A percentile compares a stretch with the other conserved stretches of the same genome.
These are phyloP conservation scores for Elachura formosa DNA, from an alignment of 2,113 vertebrate species.

Conservation along the genomic window DNA sequence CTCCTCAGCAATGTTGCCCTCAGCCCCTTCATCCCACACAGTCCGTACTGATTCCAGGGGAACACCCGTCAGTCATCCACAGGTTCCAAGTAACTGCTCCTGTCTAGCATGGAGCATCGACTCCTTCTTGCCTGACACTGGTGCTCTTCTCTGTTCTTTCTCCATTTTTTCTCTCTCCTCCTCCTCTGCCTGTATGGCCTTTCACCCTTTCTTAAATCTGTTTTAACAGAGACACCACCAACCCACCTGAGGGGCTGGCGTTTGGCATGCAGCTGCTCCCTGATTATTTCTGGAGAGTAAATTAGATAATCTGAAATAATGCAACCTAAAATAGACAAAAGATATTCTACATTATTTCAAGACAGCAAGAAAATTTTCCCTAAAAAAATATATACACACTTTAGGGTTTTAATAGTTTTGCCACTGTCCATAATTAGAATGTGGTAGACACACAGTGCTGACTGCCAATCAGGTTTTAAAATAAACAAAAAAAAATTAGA, in stretches of 20 bases:
- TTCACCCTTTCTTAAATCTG: neutral
- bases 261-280: neutral
- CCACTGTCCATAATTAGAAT: neutral
- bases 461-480: neutral
- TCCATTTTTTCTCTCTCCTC: neutral
- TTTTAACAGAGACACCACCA: neutral
- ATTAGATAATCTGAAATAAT: neutral
- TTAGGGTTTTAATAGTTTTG: neutral
- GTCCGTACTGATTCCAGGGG: no score
- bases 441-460: neutral
- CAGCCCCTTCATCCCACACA: neutral
- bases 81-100: neutral
- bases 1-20: neutral
- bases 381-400: neutral
- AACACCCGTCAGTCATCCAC: neutral
- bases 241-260: neutral
- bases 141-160: neutral
- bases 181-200: neutral
- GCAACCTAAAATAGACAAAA: neutral
- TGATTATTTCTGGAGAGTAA: neutral
- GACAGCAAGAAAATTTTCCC: neutral
- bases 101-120: neutral
- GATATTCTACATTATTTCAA: neutral
- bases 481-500: neutral
- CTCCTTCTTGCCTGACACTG: neutral